phyloP scores from a whole-genome alignment of 2,888 invertebrate genomes.

The Pristionchus arcanus region DNA sequence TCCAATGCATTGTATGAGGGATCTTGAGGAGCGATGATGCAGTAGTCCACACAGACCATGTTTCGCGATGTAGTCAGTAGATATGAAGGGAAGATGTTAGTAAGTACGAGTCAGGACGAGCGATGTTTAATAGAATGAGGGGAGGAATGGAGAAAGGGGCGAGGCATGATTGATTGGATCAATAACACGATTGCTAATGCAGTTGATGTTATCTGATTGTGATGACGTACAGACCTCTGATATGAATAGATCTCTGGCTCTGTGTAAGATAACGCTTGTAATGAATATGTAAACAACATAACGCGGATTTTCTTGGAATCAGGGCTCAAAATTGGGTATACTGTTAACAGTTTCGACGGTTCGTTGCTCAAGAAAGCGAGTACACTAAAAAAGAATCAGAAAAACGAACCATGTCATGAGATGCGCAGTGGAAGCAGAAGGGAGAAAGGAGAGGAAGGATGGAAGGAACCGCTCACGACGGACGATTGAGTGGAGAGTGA shows the following conservation, averaged over 20 bases:
- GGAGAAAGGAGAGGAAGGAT: background rate
- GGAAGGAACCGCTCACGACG: constrained; percentile 10
- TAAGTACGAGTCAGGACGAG: too few species aligned
- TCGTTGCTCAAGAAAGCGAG: background rate
- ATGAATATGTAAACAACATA: too few species aligned
- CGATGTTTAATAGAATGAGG: background rate
- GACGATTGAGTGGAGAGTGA: background rate
- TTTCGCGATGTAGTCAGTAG: background rate
- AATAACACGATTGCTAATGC: background rate
- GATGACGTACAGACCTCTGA: too few species aligned
- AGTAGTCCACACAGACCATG: background rate
- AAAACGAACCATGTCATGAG: background rate
- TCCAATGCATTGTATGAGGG: too few species aligned
- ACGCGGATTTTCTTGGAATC: too few species aligned
- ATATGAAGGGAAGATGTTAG: background rate
- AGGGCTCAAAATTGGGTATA: too few species aligned
- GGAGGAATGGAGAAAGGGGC: background rate
- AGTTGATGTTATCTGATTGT: background rate
- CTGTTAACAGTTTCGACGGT: too few species aligned
- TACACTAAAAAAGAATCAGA: background rate
- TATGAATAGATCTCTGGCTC: too few species aligned
- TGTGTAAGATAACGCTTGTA: too few species aligned
- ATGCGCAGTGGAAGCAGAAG: background rate
- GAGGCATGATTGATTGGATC: background rate
- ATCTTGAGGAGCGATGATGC: too few species aligned